These are phyloP conservation scores for Rhinoptilus africanus DNA, from an alignment of 2,113 vertebrate species.

Conservation along the genomic window DNA sequence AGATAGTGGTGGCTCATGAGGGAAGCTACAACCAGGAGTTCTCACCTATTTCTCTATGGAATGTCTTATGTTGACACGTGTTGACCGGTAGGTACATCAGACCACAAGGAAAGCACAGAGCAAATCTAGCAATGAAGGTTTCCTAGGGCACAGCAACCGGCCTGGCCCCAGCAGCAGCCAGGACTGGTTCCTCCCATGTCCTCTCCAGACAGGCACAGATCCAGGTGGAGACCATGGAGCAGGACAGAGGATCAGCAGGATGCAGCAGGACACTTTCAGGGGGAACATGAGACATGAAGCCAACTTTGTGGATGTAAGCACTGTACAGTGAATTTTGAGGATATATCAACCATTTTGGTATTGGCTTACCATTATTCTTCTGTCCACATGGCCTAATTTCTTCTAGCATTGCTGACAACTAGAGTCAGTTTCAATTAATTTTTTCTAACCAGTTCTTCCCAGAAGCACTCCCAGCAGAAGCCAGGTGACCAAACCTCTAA, in stretches of 20 bases:
- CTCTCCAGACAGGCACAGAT: background rate
- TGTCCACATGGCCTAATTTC: fast-evolving
- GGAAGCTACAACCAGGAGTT: background rate
- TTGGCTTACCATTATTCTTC: background rate
- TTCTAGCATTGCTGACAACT: background rate
- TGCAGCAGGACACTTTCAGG: background rate
- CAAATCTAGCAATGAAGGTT: background rate
- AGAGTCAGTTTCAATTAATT: background rate
- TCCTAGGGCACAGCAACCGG: background rate
- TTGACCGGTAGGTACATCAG: background rate
- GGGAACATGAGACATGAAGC: background rate
- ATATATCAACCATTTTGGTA: background rate
- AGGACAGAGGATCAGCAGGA: background rate
- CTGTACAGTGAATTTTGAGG: background rate
- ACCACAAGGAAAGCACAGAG: background rate
- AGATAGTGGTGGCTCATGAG: background rate
- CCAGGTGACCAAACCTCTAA: background rate
- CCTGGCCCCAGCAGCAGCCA: background rate
- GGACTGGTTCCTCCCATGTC: fast-evolving
- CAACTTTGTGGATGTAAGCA: background rate
- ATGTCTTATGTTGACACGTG: background rate
- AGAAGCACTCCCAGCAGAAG: background rate
- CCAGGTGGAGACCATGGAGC: fast-evolving
- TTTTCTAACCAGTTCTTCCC: background rate
- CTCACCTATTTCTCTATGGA: background rate